Conservation (phyloP, 2,113 vertebrate genomes). For the Henicopernis longicauda region DNA sequence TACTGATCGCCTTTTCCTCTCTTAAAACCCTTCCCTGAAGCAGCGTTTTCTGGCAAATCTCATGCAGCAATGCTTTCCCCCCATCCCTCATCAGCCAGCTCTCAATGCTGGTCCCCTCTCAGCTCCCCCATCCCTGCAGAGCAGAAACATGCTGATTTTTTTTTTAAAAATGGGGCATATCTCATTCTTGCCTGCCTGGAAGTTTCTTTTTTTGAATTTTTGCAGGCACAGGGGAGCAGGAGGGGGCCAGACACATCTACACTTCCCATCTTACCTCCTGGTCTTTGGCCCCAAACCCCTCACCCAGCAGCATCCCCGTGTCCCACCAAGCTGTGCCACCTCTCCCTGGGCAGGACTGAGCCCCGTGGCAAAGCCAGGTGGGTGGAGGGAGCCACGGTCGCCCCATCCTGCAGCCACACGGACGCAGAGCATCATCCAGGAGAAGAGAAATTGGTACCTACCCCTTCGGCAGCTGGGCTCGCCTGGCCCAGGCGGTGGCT, state of each 20-base stretch:
- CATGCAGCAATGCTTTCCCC: background rate
- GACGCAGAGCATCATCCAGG: fast-evolving
- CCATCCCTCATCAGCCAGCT: background rate
- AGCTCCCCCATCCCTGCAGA: background rate
- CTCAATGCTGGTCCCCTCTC: background rate
- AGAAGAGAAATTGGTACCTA: slow-evolving; percentile 40
- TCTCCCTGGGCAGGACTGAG: background rate
- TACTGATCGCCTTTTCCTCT: background rate
- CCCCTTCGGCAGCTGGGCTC: slow-evolving; percentile 48
- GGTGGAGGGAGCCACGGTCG: fast-evolving
- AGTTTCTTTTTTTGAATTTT: background rate
- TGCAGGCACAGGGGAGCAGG: fast-evolving
- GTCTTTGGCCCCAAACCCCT: background rate
- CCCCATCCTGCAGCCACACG: background rate
- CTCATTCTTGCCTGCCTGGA: background rate
- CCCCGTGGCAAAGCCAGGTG: fast-evolving
- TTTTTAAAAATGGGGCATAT: background rate
- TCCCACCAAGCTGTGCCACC: background rate
- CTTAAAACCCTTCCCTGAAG: background rate
- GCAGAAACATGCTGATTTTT: background rate
- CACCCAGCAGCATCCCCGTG: fast-evolving
- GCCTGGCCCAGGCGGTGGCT: slow-evolving; percentile 63
- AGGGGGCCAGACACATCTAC: background rate
- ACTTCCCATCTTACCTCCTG: fast-evolving
- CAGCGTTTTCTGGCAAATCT: background rate